Percentiles rank a stretch among this genome's conserved stretches.
Evolutionary conservation across 2,888 invertebrate genomes (phyloP).

Genomic region (Spilarctia lutea): DNA sequence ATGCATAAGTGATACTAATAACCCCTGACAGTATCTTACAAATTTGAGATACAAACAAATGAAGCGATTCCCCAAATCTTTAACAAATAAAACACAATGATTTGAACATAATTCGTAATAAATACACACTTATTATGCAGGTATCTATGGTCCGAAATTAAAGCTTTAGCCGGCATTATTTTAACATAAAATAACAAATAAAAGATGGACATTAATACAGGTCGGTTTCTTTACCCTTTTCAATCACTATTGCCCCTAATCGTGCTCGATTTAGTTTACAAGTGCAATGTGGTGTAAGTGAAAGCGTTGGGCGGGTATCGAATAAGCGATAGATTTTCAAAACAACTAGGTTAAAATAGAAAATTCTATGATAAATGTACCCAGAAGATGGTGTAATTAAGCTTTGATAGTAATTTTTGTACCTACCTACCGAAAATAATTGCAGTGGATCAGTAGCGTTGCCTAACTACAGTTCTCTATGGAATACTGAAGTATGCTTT

Average conservation of each 20-base stretch:
- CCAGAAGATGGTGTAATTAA: no score
- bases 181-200: constrained; percentile 66
- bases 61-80: constrained; percentile 13
- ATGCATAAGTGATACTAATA: background rate
- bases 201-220: constrained; percentile 68
- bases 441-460: no score
- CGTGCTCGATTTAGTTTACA: constrained; percentile 77
- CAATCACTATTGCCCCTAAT: constrained; percentile 85
- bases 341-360: background rate
- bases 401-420: no score
- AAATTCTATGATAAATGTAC: background rate
- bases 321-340: background rate
- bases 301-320: constrained; percentile 37
- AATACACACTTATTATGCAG: constrained; percentile 49
- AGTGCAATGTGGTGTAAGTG: constrained; percentile 49
- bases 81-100: constrained; percentile 15
- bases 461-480: background rate
- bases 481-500: background rate
- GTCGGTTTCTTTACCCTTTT: constrained; percentile 80
- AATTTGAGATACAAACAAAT: background rate
- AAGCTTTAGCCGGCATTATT: constrained; percentile 59
- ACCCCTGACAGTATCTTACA: background rate
- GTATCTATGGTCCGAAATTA: constrained; percentile 58
- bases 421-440: no score
- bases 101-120: constrained; percentile 48